phyloP scores from a whole-genome alignment of 2,113 vertebrate genomes.

The Hippocampus guttulatus region DNA sequence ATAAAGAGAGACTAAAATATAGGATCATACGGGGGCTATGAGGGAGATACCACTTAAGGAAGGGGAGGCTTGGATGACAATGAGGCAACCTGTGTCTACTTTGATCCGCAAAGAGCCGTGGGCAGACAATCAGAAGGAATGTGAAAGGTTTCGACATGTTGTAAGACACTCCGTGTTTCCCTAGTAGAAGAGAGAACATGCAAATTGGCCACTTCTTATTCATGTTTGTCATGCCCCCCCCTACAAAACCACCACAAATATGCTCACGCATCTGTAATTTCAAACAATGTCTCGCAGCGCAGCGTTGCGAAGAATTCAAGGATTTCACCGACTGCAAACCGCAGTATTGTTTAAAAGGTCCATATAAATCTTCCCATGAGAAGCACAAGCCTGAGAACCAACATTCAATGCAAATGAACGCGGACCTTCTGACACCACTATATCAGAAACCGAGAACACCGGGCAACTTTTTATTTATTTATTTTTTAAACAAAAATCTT shows the following conservation, averaged over 20 bases:
- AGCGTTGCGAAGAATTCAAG: not conserved
- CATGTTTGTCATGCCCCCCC: not conserved
- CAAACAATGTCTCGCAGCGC: not conserved
- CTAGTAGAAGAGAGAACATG: constrained; percentile 12
- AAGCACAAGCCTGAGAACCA: not conserved
- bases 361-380: not conserved
- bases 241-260: not conserved
- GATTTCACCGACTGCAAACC: not conserved
- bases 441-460: no score
- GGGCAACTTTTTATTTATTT: no score
- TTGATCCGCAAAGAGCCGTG: constrained; percentile 62
- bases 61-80: constrained; percentile 35
- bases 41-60: constrained; percentile 42
- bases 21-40: not conserved
- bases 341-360: not conserved
- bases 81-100: constrained; percentile 46
- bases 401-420: not conserved
- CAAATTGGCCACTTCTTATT: not conserved
- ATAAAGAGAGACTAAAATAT: constrained; percentile 17
- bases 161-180: constrained; percentile 49
- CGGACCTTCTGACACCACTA: not conserved
- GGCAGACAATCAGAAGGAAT: constrained; percentile 61
- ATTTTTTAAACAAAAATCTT: no score
- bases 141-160: constrained; percentile 61
- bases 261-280: not conserved